A percentile compares a stretch with the other conserved stretches of the same genome.
Conservation (phyloP, 2,888 invertebrate genomes). For the Mylabris sibirica region DNA sequence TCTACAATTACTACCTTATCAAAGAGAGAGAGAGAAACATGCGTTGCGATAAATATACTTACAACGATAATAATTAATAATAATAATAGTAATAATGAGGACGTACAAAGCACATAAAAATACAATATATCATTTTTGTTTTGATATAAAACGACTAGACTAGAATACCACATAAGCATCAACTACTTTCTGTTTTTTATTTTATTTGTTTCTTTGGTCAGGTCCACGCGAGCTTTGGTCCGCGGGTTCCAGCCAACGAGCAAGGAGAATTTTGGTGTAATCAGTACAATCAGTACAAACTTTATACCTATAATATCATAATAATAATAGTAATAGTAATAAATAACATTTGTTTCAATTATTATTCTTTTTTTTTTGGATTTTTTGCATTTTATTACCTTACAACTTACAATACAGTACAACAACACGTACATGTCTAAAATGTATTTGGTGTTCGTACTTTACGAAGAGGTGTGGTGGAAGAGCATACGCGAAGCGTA, state of each 20-base stretch:
- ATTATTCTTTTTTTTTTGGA: not conserved
- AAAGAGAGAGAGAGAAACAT: constrained; percentile 29
- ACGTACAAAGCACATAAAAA: constrained; percentile 62
- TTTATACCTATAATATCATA: not conserved
- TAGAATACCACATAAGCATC: constrained; percentile 57
- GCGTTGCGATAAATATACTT: constrained; percentile 19
- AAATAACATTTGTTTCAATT: not conserved
- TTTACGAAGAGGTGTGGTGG: constrained; percentile 45
- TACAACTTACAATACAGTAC: constrained; percentile 39
- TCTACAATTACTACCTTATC: constrained; percentile 46
- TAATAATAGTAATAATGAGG: constrained; percentile 43
- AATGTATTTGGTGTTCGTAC: constrained; percentile 56
- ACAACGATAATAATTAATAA: constrained; percentile 38
- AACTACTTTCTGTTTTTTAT: constrained; percentile 35
- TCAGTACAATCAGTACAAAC: constrained; percentile 57
- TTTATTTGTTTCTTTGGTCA: constrained; percentile 58
- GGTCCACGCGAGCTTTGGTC: constrained; percentile 59
- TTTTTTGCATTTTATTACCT: constrained; percentile 29
- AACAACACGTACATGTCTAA: constrained; percentile 52
- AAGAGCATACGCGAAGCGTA: constrained; percentile 39
- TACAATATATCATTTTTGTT: constrained; percentile 53
- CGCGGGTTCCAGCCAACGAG: constrained; percentile 62
- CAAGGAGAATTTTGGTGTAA: constrained; percentile 58
- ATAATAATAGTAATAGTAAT: not conserved
- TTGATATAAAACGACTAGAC: constrained; percentile 62